Base-by-base conservation (phyloP, 2,888 invertebrate species). In the Ophioninae sp. region DNA sequence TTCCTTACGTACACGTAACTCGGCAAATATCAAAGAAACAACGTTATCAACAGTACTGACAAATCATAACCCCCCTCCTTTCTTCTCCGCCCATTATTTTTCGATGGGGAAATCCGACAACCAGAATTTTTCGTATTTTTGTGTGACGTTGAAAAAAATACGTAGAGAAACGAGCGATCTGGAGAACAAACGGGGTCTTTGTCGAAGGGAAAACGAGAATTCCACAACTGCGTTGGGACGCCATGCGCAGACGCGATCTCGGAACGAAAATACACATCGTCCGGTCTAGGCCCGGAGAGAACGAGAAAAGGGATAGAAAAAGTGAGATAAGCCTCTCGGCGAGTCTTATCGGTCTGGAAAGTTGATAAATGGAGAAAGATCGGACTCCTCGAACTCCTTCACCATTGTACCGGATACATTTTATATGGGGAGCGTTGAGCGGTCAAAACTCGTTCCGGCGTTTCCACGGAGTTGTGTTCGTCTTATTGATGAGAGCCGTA, bases 291-390 rank as follows among this genome's bases (percentile, higher is more conserved):
- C 37, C 13, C 39, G 41, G 30, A 67, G 57, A 67, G 37, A 78
- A 69, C 77, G 62, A 62, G 77, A 65, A 83, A 77, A 74, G 77
- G 83, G 83, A 79, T 76, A 30, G 79, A 79, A 76, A 74, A 68
- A 73, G 30, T 30, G 78, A 81, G 84, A 84, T 84, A 81, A 84
- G 59, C 74, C 61, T 72, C 21, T 67, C 20, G 75, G 2, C 37
- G n/a, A 50, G 69, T 69, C 57, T 81, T 83, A 81, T 83, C 80
- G 56, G 21, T 67, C 44, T 23, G 69, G 50, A 75, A 37, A 44
- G 50, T 61, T 50, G 57, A 39, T 39, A 65, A 64, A 59, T 17
- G 21, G 13, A 21, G 44, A 41, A 61, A 41, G 39, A 61, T 21
- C 21, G 57, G 57, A 37, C 30, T 21, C 62, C 30, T 62, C n/a